Base-by-base conservation (phyloP, 1,140 invertebrate species). In the Coenobita brevimanus region DNA sequence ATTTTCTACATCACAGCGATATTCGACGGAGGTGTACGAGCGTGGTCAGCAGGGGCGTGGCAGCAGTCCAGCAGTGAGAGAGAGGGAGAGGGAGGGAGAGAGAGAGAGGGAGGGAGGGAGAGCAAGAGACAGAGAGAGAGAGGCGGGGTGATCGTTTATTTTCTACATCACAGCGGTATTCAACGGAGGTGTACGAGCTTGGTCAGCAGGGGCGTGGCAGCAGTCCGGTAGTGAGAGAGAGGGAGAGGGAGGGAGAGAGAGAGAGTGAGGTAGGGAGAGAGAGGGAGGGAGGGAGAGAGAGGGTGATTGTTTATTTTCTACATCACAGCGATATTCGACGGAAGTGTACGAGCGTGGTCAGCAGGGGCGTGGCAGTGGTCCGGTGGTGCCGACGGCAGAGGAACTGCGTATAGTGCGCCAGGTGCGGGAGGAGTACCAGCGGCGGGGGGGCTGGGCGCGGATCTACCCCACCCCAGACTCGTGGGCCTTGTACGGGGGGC, bases 391-490 rank as follows among this genome's bases (percentile, higher is more conserved):
- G 17, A 96, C 95, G 6, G 93, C 95, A 8, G 97, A 98, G 91
- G 97, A 98, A 91, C 94, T 95, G 82, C 94, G 96, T 82, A 95
- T 97, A 67, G 93, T 98, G 38, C 94, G 95, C 17, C 95, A 95
- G 75, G 95, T 96, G 21, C 95, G 95, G 88, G 95, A 97, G 36
- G 97, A 99, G 92, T 97, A 97, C 92, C 94, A 95, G 60, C 93
- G 97, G 27, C 93, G 96, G 43, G 97, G 97, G 24, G 97, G 97
- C 76, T 99, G 97, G 93, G 96, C 98, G 41, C 93, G 97, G 36
- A 97, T 99, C 91, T 99, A 98, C 93, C 98, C 98, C 27, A 96
- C 96, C 33, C 94, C 95, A 50, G 97, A 97, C 91, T 96, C 96
- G 3, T 98, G 97, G 97, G 92, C 93, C 62, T 90, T 92, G 15